A percentile compares a stretch with the other conserved stretches of the same genome.
Evolutionary conservation across 2,888 invertebrate genomes (phyloP).

Genomic region (Zhuqinia jingwanae): DNA sequence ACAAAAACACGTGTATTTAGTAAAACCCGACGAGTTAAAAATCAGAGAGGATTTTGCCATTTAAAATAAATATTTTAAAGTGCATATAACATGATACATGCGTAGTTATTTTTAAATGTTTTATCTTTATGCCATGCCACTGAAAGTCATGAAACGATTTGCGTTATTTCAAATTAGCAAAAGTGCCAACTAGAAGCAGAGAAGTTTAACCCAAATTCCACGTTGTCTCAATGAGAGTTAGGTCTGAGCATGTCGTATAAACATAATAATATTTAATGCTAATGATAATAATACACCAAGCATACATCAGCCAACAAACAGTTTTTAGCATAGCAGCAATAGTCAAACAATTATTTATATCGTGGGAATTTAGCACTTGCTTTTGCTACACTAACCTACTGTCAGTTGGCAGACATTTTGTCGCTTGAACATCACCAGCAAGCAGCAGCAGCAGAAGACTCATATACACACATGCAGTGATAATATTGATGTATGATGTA

Average conservation of each 20-base stretch:
- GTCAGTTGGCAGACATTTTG: constrained; percentile 29
- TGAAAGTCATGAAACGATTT: constrained; percentile 19
- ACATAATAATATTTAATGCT: not conserved
- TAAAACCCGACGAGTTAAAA: not conserved
- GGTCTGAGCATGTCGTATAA: constrained; percentile 14
- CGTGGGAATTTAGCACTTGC: constrained; percentile 40
- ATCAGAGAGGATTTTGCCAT: not conserved
- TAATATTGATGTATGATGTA: too few relatives aligned
- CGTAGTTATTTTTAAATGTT: too few relatives aligned
- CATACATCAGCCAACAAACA: not conserved
- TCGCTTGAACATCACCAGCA: too few relatives aligned
- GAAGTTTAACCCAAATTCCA: constrained; percentile 58
- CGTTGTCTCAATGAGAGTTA: not conserved
- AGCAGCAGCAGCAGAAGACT: not conserved
- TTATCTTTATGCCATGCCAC: not conserved
- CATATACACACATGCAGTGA: not conserved
- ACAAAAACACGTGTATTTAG: constrained; percentile 11
- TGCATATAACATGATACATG: too few relatives aligned
- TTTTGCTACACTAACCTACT: not conserved
- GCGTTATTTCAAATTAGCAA: too few relatives aligned
- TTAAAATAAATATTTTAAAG: too few relatives aligned
- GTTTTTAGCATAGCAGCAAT: too few relatives aligned
- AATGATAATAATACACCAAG: not conserved
- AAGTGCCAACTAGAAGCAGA: too few relatives aligned
- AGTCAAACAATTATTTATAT: not conserved